Evolutionary conservation across 2,113 vertebrate species (phyloP).

Genomic region (Brachyhypopomus gauderio): DNA sequence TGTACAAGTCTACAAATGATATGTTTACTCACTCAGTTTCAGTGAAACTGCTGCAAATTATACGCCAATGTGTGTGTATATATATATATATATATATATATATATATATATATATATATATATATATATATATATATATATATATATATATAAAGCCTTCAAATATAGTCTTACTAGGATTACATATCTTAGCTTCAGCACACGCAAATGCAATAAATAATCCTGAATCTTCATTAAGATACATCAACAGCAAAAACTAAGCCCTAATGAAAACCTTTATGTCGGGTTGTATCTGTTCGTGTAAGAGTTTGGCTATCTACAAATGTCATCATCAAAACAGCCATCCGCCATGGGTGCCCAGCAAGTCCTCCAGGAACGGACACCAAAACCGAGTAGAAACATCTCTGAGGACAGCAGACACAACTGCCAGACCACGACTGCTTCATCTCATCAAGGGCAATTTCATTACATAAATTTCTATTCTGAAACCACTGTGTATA

Average conservation of each 20-base stretch:
- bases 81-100: too few relatives aligned
- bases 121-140: too few relatives aligned
- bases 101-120: too few relatives aligned
- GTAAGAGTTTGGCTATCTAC: not conserved
- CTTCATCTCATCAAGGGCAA: not conserved
- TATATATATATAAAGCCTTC: too few relatives aligned
- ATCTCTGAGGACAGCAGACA: not conserved
- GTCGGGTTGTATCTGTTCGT: not conserved
- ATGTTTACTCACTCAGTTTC: conserved; percentile 32
- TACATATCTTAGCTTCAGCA: too few relatives aligned
- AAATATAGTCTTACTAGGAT: too few relatives aligned
- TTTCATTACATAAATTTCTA: not conserved
- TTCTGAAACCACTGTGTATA: not conserved
- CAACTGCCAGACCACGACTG: not conserved
- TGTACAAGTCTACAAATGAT: conserved; percentile 22
- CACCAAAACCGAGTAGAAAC: not conserved
- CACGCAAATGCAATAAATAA: too few relatives aligned
- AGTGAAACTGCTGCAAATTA: conserved; percentile 20
- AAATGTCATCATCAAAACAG: not conserved
- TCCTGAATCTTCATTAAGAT: not conserved
- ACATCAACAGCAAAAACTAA: not conserved
- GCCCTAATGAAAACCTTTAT: not conserved
- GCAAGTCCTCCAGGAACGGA: not conserved
- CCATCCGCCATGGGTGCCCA: not conserved
- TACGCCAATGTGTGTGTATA: too few relatives aligned